Evolutionary conservation across 2,888 invertebrate genomes (phyloP).

Genomic region (Dione juno): DNA sequence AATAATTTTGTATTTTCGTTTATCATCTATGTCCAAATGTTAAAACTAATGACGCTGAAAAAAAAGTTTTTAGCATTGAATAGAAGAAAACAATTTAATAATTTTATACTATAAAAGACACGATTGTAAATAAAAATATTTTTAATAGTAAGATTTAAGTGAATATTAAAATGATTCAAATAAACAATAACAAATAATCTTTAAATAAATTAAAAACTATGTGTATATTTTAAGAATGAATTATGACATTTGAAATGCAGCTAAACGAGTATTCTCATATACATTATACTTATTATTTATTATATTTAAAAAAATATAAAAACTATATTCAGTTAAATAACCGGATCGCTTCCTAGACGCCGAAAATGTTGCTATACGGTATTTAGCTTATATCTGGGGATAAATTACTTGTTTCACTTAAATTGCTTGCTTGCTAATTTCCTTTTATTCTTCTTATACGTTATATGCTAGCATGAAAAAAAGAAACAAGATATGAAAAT

Average conservation of each 20-base stretch:
- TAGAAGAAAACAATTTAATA: too few species aligned
- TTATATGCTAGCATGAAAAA: too few species aligned
- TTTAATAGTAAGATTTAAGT: neutral
- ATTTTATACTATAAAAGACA: neutral
- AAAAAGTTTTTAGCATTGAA: too few species aligned
- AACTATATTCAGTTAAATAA: neutral
- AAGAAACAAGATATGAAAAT: too few species aligned
- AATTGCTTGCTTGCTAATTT: too few species aligned
- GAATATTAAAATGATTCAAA: neutral
- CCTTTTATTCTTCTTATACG: too few species aligned
- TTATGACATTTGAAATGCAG: slow-evolving; percentile 3
- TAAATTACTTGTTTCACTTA: too few species aligned
- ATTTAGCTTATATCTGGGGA: too few species aligned
- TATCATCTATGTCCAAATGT: too few species aligned
- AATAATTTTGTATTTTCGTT: too few species aligned
- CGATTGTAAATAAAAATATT: neutral
- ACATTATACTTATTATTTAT: neutral
- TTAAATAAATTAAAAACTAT: too few species aligned
- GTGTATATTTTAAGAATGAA: slow-evolving; percentile 3
- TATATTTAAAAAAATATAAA: neutral
- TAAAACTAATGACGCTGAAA: too few species aligned
- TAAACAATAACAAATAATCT: neutral
- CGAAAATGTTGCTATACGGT: neutral
- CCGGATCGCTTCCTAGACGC: neutral
- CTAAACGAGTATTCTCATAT: neutral